These are phyloP conservation scores for Drosophila jambulina DNA, from an alignment of 1,140 invertebrate species.

Conservation along the genomic window DNA sequence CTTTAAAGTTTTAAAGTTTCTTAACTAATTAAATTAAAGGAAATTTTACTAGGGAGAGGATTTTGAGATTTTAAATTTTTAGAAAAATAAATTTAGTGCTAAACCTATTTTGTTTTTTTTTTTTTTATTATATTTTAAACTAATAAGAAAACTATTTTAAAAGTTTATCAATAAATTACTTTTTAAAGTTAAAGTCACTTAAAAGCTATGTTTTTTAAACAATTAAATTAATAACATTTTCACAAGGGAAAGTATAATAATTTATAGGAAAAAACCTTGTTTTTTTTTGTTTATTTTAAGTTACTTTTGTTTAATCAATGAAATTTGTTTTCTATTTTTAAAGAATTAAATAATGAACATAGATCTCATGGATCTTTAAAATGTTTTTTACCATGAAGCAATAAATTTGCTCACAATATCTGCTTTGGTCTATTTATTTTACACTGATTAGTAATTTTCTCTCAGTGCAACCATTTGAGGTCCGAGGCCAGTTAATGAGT, in stretches of 20 bases:
- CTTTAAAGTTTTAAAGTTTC: neutral
- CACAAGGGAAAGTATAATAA: too few relatives aligned
- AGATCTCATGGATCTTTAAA: neutral
- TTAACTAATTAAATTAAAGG: neutral
- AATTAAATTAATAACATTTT: too few relatives aligned
- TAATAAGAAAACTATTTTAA: too few relatives aligned
- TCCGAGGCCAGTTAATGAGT: slow-evolving; percentile 27
- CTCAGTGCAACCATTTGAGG: slow-evolving; percentile 42
- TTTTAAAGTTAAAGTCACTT: too few relatives aligned
- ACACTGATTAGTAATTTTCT: slow-evolving; percentile 11
- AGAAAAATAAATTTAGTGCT: neutral
- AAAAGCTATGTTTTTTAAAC: too few relatives aligned
- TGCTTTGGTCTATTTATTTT: neutral
- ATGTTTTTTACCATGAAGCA: neutral
- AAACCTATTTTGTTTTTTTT: neutral
- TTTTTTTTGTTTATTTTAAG: too few relatives aligned
- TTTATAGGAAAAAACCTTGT: too few relatives aligned
- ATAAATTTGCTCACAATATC: neutral
- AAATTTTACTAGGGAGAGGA: neutral
- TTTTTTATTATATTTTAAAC: neutral
- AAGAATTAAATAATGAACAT: neutral
- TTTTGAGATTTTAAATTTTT: too few relatives aligned
- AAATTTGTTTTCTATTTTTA: too few relatives aligned
- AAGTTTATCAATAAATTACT: too few relatives aligned
- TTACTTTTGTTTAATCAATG: too few relatives aligned